A percentile compares a stretch with the other conserved stretches of the same genome.
phyloP scores from a whole-genome alignment of 2,888 invertebrate genomes.

The Troides helena region DNA sequence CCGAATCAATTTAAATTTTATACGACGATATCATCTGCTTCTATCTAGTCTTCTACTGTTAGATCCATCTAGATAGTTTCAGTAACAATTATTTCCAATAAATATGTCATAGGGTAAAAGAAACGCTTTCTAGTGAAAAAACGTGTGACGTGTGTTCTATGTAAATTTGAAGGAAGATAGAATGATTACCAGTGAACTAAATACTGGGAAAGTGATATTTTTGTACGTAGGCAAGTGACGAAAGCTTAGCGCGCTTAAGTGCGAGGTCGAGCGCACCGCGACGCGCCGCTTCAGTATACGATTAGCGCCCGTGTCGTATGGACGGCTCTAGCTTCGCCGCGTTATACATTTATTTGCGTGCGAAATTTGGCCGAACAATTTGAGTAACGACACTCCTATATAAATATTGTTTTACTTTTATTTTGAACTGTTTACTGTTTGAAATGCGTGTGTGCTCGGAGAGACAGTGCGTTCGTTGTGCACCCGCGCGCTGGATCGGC shows the following conservation, averaged over 20 bases:
- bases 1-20: slow-evolving; percentile 1
- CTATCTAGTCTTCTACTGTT: slow-evolving; percentile 1
- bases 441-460: slow-evolving; percentile 75
- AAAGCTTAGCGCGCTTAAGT: slow-evolving; percentile 39
- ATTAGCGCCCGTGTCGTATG: slow-evolving; percentile 61
- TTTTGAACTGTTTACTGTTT: slow-evolving; percentile 40
- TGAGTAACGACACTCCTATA: slow-evolving; percentile 31
- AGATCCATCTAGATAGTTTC: background rate
- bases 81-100: background rate
- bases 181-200: slow-evolving; percentile 45
- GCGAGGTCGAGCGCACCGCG: slow-evolving; percentile 36
- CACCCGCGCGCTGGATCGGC: slow-evolving; percentile 64
- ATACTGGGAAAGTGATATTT: slow-evolving; percentile 61
- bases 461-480: slow-evolving; percentile 63
- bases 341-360: slow-evolving; percentile 29
- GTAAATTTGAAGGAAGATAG: slow-evolving; percentile 41
- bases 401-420: slow-evolving; percentile 25
- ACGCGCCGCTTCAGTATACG: slow-evolving; percentile 52
- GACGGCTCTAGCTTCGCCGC: slow-evolving; percentile 47
- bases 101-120: background rate
- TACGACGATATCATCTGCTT: slow-evolving; percentile 11
- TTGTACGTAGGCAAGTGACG: slow-evolving; percentile 46
- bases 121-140: background rate
- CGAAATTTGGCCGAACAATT: slow-evolving; percentile 29
- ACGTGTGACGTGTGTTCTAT: background rate